Evolutionary conservation across 2,888 invertebrate species (phyloP).

Genomic region (Rhabditophanes sp.): DNA sequence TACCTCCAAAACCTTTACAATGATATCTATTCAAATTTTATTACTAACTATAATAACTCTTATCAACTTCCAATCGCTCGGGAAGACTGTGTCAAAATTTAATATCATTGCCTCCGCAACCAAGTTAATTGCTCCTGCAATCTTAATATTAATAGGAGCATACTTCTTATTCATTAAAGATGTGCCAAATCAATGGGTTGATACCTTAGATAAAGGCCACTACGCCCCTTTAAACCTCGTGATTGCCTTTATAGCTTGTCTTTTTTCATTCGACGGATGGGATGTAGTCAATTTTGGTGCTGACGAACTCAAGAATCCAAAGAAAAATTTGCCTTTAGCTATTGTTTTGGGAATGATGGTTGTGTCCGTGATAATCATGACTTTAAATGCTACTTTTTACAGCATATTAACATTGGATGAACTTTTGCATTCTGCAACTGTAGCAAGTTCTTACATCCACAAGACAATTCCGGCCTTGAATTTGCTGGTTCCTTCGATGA

Average conservation of each 20-base stretch:
- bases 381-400: constrained; percentile 30
- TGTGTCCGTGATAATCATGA: constrained; percentile 26
- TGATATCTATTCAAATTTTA: too few species aligned
- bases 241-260: constrained; percentile 24
- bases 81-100: constrained; percentile 6
- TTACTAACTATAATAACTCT: constrained; percentile 11
- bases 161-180: constrained; percentile 21
- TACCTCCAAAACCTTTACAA: too few species aligned
- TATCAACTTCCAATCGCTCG: constrained; percentile 9
- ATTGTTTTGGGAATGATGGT: constrained; percentile 31
- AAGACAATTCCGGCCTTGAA: constrained; percentile 1
- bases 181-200: too few species aligned
- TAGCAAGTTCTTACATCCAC: too few species aligned
- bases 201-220: constrained; percentile 12
- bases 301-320: constrained; percentile 25
- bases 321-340: constrained; percentile 31
- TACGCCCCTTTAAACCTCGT: constrained; percentile 14
- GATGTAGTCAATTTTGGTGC: constrained; percentile 35
- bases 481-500: constrained; percentile 23
- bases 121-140: constrained; percentile 18
- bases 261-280: constrained; percentile 20
- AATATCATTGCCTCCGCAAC: constrained; percentile 13
- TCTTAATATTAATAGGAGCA: constrained; percentile 24
- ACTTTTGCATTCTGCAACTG: too few species aligned
- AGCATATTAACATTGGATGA: constrained; percentile 17